These are phyloP conservation scores for Neogobius melanostomus DNA, from an alignment of 2,113 vertebrate species.

Conservation along the genomic window DNA sequence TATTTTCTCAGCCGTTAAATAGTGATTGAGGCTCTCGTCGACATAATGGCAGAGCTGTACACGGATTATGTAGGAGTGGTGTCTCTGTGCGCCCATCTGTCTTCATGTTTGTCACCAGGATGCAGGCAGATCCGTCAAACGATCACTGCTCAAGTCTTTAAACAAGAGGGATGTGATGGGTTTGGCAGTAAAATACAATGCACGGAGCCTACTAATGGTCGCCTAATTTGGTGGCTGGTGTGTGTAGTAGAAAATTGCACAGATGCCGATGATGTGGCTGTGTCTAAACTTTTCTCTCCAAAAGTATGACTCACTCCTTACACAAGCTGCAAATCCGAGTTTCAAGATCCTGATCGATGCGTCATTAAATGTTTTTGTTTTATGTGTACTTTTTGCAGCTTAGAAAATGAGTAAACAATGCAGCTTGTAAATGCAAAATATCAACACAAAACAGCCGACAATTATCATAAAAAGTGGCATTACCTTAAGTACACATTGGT, in stretches of 20 bases:
- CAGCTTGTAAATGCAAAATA: too few species aligned
- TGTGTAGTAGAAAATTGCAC: neutral
- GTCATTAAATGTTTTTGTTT: too few species aligned
- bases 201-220: neutral
- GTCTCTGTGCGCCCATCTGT: conserved; percentile 25
- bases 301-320: too few species aligned
- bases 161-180: neutral
- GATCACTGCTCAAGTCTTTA: neutral
- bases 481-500: too few species aligned
- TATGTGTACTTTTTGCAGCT: too few species aligned
- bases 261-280: neutral
- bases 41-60: conserved; percentile 1
- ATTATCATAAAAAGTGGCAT: too few species aligned
- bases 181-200: neutral
- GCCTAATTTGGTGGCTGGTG: too few species aligned
- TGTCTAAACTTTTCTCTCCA: too few species aligned
- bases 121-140: neutral
- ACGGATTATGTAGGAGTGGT: conserved; percentile 29
- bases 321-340: too few species aligned
- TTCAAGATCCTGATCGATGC: too few species aligned
- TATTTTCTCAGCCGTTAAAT: neutral
- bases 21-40: neutral
- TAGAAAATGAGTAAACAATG: too few species aligned
- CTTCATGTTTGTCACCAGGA: conserved; percentile 14
- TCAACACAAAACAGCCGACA: too few species aligned